Evolutionary conservation across 2,797 vertebrate species (phyloP), one percentile per base, ranked within the genome.

Genomic region (Hirundo rustica): DNA sequence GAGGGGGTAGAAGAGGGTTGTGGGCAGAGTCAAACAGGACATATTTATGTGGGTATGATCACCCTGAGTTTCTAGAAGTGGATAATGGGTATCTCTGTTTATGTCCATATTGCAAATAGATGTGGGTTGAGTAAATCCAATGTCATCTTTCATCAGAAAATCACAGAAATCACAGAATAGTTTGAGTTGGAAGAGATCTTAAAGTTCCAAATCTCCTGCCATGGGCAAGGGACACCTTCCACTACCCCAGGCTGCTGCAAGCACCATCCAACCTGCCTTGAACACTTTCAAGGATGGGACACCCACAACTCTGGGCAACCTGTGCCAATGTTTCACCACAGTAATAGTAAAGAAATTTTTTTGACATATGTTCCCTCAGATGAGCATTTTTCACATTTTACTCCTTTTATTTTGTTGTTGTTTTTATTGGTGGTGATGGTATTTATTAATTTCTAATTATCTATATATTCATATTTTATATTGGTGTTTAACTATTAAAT

Each of bases 81-180:
- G 12, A 11, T 36, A 40, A 36, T 0, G 0, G 2, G 1, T 44
- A 30, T 36, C 19, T 64, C 44, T 25, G n/a, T 62, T 79, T 82
- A 38, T 44, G 14, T 51, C 36, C 23, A 18, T 19, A 5, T 4
- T 81, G 13, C 3, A 47, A 40, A 16, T 21, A 71, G 30, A 5
- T 16, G 11, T 38, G 23, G 2, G 8, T 57, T 54, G 40, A 38
- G 16, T 38, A 64, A 82, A 85, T 36, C 7, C 30, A 50, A 1
- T 9, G 8, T 21, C 9, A 48, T 44, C 26, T 67, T n/a, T 51
- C 68, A 27, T 16, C 16, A 47, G 4, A 38, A 15, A n/a, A 50
- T 16, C 51, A 50, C 36, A 65, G 51, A 72, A 51, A 72, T 44
- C 51, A n/a, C 7, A 8, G 36, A 72, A n/a, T 44, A 16, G 13